Base-by-base conservation (phyloP, 2,888 invertebrate genomes). In the Oxycera nigricornis region DNA sequence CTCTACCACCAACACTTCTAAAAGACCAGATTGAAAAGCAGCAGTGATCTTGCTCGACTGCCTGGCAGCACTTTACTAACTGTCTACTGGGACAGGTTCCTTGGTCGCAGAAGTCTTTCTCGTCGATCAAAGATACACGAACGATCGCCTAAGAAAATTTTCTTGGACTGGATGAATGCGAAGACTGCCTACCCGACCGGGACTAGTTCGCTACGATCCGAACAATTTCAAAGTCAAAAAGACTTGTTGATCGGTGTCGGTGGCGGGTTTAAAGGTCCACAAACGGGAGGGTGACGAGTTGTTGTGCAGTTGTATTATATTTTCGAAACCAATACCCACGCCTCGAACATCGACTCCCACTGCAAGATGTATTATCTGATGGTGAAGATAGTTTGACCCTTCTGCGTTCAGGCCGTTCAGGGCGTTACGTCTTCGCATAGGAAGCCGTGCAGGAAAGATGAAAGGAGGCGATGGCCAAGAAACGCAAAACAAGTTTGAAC, bases 1-100 rank as follows among this genome's bases (percentile, higher is more conserved):
- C 14, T 46, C 46, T 46, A 11, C 17, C 46, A 50, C 41, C 1
- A 39, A 65, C 7, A 4, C 61, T n/a, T 20, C n/a, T n/a, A 30
- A 4, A 17, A 67, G 26, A 67, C n/a, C 22, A 11, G 24, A 30
- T 67, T 7, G 14, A 52, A 24, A 26, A 46, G 14, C 20, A 14
- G 7, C 39, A 2, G 22, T 24, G 74, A 79, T 78, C 78, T 81
- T 82, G 79, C 81, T 81, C 81, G 82, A 79, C 82, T 80, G 84
- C 78, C 82, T 81, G 84, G 81, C 83, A 82, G 81, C 81, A 82
- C 80, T 80, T 82, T 82, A 85, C 85, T 85, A 83, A 84, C 82
- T 35, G 41, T 41, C 65, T 65, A 41, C 24, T 6, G 22, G 11
- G 55, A 73, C 73, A 73, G 73, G 73, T 73, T 73, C 30, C 50